Evolutionary conservation across 2,888 invertebrate species (phyloP), one percentile per base, ranked within the genome.

Genomic region (Odontothrips loti): DNA sequence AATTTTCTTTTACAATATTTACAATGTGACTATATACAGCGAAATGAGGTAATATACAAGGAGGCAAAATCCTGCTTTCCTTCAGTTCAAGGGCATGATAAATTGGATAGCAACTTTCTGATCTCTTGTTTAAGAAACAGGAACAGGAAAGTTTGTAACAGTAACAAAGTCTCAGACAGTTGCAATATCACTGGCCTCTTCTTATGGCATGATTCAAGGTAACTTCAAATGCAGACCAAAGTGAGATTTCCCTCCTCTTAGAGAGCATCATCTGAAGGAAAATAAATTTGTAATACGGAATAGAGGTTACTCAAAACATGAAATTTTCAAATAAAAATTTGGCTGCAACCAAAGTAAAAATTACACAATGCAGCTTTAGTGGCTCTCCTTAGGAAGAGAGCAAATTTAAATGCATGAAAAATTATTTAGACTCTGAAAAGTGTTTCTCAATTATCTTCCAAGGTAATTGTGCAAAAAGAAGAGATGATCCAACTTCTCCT

Each of bases 191-290:
- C 10, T 75, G 27, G 68, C 68, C 68, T 27, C 68, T 75, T 27
- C 68, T 27, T 75, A 75, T 75, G 68, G 23, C 68, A 75, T 27
- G 68, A 12, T 75, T 75, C 12, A 75, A 23, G 68, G 68, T 75
- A 75, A 75, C 68, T 75, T 27, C n/a, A 27, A 75, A 75, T 75
- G 68, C 68, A 75, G 68, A 75, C 68, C 68, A 75, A 75, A 75
- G 27, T 75, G 68, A 75, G 68, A 75, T 75, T 75, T 75, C 23
- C 27, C 68, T 75, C 68, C 68, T 75, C 23, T 27, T 75, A 75
- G 68, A 75, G 68, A 75, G 68, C 68, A 23, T 75, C 27, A 75
- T 75, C 8, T 27, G 12, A 75, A 23, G 68, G 68, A 75, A 75
- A 27, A 27, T 27, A 58, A 58, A 10, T 58, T 58, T 58, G 17